Percentiles rank a stretch among this genome's conserved stretches.
Conservation (phyloP, 2,797 vertebrate genomes). For the Pelochelys cantorii region DNA sequence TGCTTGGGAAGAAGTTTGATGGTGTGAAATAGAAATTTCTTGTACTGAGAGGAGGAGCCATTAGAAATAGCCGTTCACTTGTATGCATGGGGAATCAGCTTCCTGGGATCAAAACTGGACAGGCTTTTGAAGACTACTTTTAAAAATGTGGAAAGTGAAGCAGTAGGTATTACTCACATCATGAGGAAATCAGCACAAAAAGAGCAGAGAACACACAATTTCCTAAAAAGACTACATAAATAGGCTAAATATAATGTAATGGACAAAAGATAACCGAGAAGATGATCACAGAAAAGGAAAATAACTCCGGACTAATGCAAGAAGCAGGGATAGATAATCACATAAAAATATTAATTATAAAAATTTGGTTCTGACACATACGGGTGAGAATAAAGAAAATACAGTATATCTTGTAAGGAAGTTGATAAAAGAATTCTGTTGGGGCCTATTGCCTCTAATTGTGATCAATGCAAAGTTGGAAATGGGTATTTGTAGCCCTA, state of each 20-base stretch:
- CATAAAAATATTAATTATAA: not conserved
- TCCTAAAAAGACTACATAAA: fast-evolving
- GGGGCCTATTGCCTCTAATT: not conserved
- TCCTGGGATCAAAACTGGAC: not conserved
- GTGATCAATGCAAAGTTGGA: not conserved
- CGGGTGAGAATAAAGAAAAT: fast-evolving
- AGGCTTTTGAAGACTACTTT: not conserved
- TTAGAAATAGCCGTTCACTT: not conserved
- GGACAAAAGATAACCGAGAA: not conserved
- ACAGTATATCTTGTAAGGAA: not conserved
- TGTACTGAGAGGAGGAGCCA: not conserved
- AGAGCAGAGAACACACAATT: fast-evolving
- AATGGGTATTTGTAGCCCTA: not conserved
- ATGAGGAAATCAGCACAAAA: not conserved
- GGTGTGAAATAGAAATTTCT: not conserved
- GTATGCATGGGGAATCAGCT: not conserved
- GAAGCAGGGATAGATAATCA: not conserved
- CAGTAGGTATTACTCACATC: not conserved
- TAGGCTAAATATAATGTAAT: not conserved
- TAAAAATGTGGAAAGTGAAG: not conserved
- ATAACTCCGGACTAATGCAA: not conserved
- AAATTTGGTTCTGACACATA: not conserved
- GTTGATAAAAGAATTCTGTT: not conserved
- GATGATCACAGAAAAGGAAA: not conserved
- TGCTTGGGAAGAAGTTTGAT: not conserved